These are phyloP conservation scores for Zaprionus obscuricornis DNA, from an alignment of 2,888 invertebrate genomes.

Conservation along the genomic window DNA sequence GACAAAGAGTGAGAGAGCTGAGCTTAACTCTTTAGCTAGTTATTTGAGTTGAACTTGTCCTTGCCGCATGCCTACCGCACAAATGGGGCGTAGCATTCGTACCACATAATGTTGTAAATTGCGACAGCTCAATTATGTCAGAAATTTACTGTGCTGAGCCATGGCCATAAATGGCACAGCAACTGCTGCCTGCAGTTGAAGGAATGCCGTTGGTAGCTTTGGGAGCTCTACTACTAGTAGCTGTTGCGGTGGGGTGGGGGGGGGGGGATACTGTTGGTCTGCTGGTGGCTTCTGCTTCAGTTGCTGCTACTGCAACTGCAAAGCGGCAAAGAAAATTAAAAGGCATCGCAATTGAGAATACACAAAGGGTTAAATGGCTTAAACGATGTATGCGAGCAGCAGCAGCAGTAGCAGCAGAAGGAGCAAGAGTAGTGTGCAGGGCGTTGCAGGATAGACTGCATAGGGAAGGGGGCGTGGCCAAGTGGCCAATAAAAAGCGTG, in stretches of 20 bases:
- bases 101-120: constrained; percentile 55
- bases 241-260: background rate
- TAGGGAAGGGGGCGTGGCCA: constrained; percentile 36
- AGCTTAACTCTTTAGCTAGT: no score
- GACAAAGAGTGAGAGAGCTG: no score
- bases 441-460: no score
- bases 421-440: background rate
- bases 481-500: constrained; percentile 70
- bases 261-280: constrained; percentile 7
- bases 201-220: constrained; percentile 30
- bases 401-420: no score
- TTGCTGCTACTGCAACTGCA: no score
- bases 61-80: background rate
- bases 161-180: constrained; percentile 10
- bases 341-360: constrained; percentile 51
- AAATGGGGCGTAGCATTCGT: background rate
- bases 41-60: no score
- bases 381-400: constrained; percentile 34
- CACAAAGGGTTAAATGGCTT: constrained; percentile 76
- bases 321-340: constrained; percentile 64
- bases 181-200: constrained; percentile 36
- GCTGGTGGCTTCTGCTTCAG: constrained; percentile 30
- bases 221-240: background rate
- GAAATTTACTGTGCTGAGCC: constrained; percentile 49
- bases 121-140: constrained; percentile 68